Evolutionary conservation across 2,797 vertebrate species (phyloP), one percentile per base, ranked within the genome.

Genomic region (Acanthurus leucopareius): DNA sequence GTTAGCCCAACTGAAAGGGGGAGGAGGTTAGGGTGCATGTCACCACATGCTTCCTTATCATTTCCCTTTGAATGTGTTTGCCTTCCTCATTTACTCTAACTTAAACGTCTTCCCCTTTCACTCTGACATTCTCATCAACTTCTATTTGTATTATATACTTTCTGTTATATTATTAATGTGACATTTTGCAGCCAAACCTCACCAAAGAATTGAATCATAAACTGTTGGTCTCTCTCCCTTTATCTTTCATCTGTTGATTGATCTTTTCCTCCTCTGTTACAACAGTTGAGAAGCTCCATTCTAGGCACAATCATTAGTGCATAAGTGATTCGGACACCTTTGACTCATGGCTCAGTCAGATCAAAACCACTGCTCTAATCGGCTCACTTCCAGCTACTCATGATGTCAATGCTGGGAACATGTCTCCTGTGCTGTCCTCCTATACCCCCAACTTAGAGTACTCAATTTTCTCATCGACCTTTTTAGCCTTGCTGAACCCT

Each of bases 31-130:
- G 80, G 63, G 68, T 84, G 77, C 69, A 74, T 86, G 71, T 88
- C 89, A 83, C 79, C 88, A 84, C 92, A 90, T 69, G 84, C 90
- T 93, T 93, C 90, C 91, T 91, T 87, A 92, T 90, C 83, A 87
- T 89, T 90, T 93, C 90, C 88, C 84, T 86, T 85, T 83, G 57
- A 83, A 83, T 63, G 38, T 73, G 72, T 85, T 88, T 88, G 78
- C 75, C 83, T 86, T 93, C 91, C 80, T 40, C 40, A 40, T 40
- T 40, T 10, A 40, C 40, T 40, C 40, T 40, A 10, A 40, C 40
- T 40, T 40, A 10, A 40, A 10, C 89, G 78, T 74, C 80, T 86
- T 93, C 91, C 80, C 82, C 62, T 79, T 85, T 86, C 68, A 35
- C 49, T 22, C 19, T 32, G 8, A 32, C 25, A 44, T 28, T 61